Evolutionary conservation across 2,113 vertebrate species (phyloP).

Genomic region (Paradoxurus hermaphroditus): DNA sequence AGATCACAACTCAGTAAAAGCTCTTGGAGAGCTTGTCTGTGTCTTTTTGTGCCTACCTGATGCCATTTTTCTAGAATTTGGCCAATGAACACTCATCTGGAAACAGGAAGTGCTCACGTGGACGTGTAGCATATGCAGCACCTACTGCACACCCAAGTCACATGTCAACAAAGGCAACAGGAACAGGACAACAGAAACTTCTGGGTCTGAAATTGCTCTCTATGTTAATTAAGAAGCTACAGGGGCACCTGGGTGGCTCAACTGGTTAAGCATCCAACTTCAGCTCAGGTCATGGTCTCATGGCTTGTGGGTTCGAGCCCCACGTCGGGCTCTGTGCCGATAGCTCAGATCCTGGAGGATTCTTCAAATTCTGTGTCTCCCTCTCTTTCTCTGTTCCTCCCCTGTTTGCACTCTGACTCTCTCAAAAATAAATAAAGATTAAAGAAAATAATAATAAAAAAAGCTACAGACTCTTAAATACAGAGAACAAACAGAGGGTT

Average conservation of each 20-base stretch:
- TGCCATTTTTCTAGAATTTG: neutral
- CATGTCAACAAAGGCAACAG: neutral
- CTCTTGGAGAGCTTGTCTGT: neutral
- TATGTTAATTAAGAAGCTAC: neutral
- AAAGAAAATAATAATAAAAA: too few relatives aligned
- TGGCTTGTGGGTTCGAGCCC: too few relatives aligned
- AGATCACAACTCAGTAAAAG: neutral
- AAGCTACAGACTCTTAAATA: neutral
- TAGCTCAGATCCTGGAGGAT: too few relatives aligned
- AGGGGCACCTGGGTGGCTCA: too few relatives aligned
- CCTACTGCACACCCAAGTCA: neutral
- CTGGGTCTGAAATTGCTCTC: neutral
- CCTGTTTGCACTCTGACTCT: too few relatives aligned
- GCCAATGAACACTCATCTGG: neutral
- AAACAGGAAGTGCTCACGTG: neutral
- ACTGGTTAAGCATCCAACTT: too few relatives aligned
- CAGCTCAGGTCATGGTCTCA: too few relatives aligned
- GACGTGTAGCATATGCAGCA: neutral
- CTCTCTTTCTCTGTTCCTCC: too few relatives aligned
- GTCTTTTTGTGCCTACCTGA: neutral
- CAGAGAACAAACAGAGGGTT: neutral
- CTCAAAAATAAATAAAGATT: too few relatives aligned
- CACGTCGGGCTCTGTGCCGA: too few relatives aligned
- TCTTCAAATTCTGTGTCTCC: too few relatives aligned
- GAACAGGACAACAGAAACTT: neutral